These are phyloP conservation scores for Tetraodon nigroviridis DNA, from an alignment of 2,113 vertebrate genomes.

Conservation along the genomic window DNA sequence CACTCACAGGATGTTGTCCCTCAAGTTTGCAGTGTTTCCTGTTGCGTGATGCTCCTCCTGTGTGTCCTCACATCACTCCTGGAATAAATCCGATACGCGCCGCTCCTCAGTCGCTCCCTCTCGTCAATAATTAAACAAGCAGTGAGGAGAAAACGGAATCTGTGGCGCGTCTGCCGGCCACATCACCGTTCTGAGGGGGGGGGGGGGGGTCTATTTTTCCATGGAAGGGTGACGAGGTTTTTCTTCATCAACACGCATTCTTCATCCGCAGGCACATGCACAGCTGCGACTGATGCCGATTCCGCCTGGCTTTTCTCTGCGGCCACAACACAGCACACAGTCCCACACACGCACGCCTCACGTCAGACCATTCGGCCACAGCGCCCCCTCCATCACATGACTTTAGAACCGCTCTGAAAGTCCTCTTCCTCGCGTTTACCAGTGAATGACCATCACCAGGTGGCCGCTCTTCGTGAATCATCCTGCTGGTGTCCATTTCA, in stretches of 20 bases:
- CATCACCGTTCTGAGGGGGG: slow-evolving; percentile 28
- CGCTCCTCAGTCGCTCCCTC: slow-evolving; percentile 45
- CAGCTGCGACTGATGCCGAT: no score
- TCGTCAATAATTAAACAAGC: slow-evolving; percentile 72
- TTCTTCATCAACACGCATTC: no score
- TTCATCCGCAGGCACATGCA: no score
- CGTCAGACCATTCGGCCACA: slow-evolving; percentile 26
- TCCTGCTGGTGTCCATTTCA: no score
- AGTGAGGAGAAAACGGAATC: slow-evolving; percentile 46
- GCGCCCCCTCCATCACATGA: slow-evolving; percentile 17
- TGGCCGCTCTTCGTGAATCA: background rate
- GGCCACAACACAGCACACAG: slow-evolving; percentile 16
- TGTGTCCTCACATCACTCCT: slow-evolving; percentile 32
- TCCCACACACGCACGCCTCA: slow-evolving; percentile 24
- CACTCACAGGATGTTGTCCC: slow-evolving; percentile 40
- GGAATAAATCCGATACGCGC: slow-evolving; percentile 64
- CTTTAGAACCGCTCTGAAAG: slow-evolving; percentile 29
- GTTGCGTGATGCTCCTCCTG: slow-evolving; percentile 49
- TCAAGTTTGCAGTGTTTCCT: slow-evolving; percentile 53
- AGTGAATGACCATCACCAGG: background rate
- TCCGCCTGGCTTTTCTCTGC: slow-evolving; percentile 11
- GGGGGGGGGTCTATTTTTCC: slow-evolving; percentile 2
- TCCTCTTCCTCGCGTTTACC: slow-evolving; percentile 13
- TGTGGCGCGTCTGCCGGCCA: slow-evolving; percentile 33
- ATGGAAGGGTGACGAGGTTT: background rate